Percentiles rank a stretch among this genome's conserved stretches.
Conservation (phyloP, 2,888 invertebrate genomes). For the Apamea monoglypha region DNA sequence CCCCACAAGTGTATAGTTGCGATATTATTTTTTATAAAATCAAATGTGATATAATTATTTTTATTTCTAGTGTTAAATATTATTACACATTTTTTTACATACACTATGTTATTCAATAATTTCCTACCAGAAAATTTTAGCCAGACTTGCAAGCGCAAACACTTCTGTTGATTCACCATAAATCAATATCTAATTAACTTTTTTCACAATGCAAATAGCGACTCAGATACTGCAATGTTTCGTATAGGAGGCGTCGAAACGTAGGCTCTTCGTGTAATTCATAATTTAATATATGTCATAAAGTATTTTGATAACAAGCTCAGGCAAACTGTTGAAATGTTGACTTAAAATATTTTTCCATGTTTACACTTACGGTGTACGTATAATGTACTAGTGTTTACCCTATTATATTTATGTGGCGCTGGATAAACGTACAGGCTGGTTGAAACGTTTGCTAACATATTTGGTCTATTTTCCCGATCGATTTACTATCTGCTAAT, state of each 20-base stretch:
- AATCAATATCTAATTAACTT: constrained; percentile 19
- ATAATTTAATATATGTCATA: constrained; percentile 35
- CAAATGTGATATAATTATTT: constrained; percentile 76
- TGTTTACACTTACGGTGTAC: constrained; percentile 49
- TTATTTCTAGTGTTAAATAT: constrained; percentile 69
- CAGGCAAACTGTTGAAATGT: constrained; percentile 42
- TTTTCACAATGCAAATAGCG: constrained; percentile 24
- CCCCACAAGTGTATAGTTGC: constrained; percentile 47
- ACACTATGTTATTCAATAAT: constrained; percentile 39
- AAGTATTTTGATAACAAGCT: constrained; percentile 54
- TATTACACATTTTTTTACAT: constrained; percentile 56
- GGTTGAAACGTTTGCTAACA: constrained; percentile 30
- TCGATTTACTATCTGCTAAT: not conserved
- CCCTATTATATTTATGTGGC: constrained; percentile 41
- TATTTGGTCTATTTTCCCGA: constrained; percentile 20
- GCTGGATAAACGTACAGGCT: constrained; percentile 38
- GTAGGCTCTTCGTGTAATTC: constrained; percentile 35
- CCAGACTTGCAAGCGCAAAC: constrained; percentile 30
- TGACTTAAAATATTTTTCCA: constrained; percentile 55
- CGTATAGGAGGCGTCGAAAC: constrained; percentile 15
- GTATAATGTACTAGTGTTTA: constrained; percentile 45
- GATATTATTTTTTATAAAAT: constrained; percentile 70
- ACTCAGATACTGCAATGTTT: constrained; percentile 25
- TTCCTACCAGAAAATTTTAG: constrained; percentile 35
- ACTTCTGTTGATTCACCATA: constrained; percentile 18